phyloP scores from a whole-genome alignment of 2,888 invertebrate genomes.

The Drosophila flavopinicola region DNA sequence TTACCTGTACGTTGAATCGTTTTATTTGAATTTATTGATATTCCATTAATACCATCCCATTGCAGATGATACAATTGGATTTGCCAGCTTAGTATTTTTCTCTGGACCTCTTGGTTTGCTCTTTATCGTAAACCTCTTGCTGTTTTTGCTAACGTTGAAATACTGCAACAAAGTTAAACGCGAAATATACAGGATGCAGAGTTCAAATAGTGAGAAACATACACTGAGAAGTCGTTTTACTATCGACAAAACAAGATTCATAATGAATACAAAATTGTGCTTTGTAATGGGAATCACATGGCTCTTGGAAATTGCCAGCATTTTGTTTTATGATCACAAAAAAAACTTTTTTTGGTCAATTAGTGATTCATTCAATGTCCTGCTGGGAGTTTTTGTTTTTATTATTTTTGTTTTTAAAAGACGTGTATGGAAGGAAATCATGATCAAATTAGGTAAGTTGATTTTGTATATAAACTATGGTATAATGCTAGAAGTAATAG shows the following conservation, averaged over 20 bases:
- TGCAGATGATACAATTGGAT: constrained; percentile 80
- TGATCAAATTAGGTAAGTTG: constrained; percentile 86
- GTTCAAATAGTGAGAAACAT: constrained; percentile 87
- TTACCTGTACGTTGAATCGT: constrained; percentile 81
- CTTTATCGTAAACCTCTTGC: constrained; percentile 87
- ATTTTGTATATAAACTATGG: not conserved
- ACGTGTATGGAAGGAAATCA: constrained; percentile 87
- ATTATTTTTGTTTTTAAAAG: constrained; percentile 89
- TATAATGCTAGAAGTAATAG: too few species aligned
- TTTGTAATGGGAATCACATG: constrained; percentile 92
- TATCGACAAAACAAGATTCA: constrained; percentile 89
- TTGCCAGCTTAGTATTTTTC: constrained; percentile 86
- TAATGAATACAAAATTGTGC: constrained; percentile 90
- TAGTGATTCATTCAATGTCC: constrained; percentile 88
- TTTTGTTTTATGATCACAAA: constrained; percentile 85
- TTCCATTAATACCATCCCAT: too few species aligned
- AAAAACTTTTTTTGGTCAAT: constrained; percentile 85
- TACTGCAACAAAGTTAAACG: constrained; percentile 90
- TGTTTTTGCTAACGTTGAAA: constrained; percentile 89
- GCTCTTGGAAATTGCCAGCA: constrained; percentile 88
- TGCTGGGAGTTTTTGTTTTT: constrained; percentile 91
- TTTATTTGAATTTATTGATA: not conserved
- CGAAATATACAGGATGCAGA: constrained; percentile 89
- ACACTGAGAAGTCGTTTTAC: constrained; percentile 87
- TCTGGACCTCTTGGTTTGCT: constrained; percentile 88